Evolutionary conservation across 2,888 invertebrate genomes (phyloP), one percentile per base, ranked within the genome.

Genomic region (Xanthostigma xanthostigma): DNA sequence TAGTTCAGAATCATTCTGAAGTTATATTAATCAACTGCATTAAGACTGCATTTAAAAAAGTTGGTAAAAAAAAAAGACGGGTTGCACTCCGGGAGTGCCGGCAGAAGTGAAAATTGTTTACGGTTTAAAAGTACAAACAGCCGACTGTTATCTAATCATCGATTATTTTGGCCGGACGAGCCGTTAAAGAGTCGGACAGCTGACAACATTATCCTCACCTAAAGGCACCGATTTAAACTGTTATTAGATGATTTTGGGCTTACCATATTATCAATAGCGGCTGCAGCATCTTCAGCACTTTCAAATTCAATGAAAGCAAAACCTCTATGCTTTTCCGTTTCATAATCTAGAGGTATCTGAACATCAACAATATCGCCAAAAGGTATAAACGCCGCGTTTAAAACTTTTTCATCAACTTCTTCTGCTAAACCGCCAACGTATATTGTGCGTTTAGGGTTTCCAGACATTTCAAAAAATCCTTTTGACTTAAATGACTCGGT

Each of bases 221-320:
- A 9, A 44, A n/a, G 9, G 27, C 27, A 27, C 6, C 3, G 27
- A 27, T 27, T 27, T 27, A 27, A 6, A 6, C 27, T 27, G 6
- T 27, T 3, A 4, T 3, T 6, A 27, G 27, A 6, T 27, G 6
- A 27, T 27, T 27, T 27, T 27, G 27, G 27, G 53, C 64, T 61
- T 68, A 92, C 92, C 97, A 98, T 96, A 62, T 98, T 98, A 67
- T 98, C 97, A 59, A 98, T 96, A 43, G 97, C 96, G 36, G 95
- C 90, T 9, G 91, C 86, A n/a, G 97, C 96, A 78, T 98, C 98
- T 71, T 97, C 97, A 9, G 91, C 85, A 55, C 81, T 77, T 70
- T 98, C 98, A 71, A 93, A 98, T 70, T 98, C 98, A 54, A 99
- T 85, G 65, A 99, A 98, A 1, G 96, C 95, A 71, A 96, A 98